Percentiles rank a stretch among this genome's conserved stretches.
Evolutionary conservation across 2,888 invertebrate species (phyloP).

Genomic region (Gnatocerus cornutus): DNA sequence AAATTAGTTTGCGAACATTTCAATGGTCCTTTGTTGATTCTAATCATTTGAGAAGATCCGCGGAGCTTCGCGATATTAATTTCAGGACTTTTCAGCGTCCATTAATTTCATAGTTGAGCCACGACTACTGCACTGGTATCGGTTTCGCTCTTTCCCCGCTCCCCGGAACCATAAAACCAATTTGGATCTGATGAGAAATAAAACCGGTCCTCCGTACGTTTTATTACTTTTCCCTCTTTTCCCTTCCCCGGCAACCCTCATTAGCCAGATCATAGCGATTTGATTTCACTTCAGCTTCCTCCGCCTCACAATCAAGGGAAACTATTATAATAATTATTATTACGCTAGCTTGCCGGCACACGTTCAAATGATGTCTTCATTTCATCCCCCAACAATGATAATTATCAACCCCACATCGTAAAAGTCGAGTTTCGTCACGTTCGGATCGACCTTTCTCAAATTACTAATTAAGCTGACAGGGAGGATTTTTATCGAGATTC

Average conservation of each 20-base stretch:
- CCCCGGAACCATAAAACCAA: slow-evolving; percentile 31
- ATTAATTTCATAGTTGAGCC: too few relatives aligned
- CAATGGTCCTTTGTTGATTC: neutral
- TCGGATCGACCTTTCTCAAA: slow-evolving; percentile 40
- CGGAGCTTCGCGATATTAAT: neutral
- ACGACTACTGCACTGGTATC: neutral
- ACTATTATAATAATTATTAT: slow-evolving; percentile 37
- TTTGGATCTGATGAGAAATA: slow-evolving; percentile 12
- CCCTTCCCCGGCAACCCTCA: slow-evolving; percentile 9
- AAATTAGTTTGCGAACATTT: slow-evolving; percentile 6
- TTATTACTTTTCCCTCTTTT: slow-evolving; percentile 23
- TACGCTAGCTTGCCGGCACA: slow-evolving; percentile 6
- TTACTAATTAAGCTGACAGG: slow-evolving; percentile 56
- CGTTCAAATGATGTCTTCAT: slow-evolving; percentile 17
- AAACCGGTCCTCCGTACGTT: slow-evolving; percentile 24
- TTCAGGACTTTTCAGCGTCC: neutral
- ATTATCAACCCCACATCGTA: slow-evolving; percentile 22
- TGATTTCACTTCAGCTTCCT: slow-evolving; percentile 30
- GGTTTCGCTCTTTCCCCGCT: neutral
- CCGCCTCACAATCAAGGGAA: slow-evolving; percentile 19
- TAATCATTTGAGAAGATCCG: neutral
- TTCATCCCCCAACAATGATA: slow-evolving; percentile 10
- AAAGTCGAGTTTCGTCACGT: slow-evolving; percentile 23
- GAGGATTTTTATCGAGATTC: slow-evolving; percentile 50
- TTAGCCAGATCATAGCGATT: slow-evolving; percentile 32